These are phyloP conservation scores for Drosophila ambigua DNA, from an alignment of 1,140 invertebrate species.

Conservation along the genomic window DNA sequence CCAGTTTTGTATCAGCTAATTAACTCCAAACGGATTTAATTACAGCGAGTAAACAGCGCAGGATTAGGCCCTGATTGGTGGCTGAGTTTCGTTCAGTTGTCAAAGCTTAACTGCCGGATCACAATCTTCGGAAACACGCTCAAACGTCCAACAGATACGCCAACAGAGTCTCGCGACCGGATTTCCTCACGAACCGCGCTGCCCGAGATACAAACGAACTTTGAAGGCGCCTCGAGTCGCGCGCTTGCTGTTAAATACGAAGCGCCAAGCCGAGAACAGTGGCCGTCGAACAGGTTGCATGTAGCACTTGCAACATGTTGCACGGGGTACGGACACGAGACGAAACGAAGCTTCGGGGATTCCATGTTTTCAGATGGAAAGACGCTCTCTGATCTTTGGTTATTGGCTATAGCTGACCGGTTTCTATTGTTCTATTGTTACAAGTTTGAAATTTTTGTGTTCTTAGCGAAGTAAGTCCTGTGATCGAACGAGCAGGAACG, in stretches of 20 bases:
- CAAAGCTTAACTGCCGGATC: conserved; percentile 14
- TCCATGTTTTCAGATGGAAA: conserved; percentile 50
- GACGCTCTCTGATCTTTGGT: conserved; percentile 6
- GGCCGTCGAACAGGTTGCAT: conserved; percentile 3
- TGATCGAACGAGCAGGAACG: background rate
- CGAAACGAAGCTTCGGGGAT: conserved; percentile 15
- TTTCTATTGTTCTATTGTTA: background rate
- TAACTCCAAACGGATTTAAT: conserved; percentile 33
- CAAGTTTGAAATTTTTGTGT: background rate
- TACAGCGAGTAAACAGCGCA: background rate
- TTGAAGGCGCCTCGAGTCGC: conserved; percentile 53
- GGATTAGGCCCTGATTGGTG: conserved; percentile 38
- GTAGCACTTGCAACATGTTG: conserved; percentile 43
- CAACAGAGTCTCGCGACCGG: background rate
- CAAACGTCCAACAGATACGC: conserved; percentile 1
- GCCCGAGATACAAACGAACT: conserved; percentile 54
- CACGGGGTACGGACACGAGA: conserved; percentile 4
- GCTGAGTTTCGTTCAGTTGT: conserved; percentile 3
- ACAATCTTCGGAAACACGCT: conserved; percentile 14
- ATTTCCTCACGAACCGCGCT: conserved; percentile 30
- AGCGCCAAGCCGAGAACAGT: conserved; percentile 17
- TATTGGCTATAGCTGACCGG: conserved; percentile 1
- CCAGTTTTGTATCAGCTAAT: conserved; percentile 25
- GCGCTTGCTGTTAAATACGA: conserved; percentile 61
- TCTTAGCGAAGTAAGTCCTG: background rate